Evolutionary conservation across 2,888 invertebrate species (phyloP).

Genomic region (Amblyteles armatorius): DNA sequence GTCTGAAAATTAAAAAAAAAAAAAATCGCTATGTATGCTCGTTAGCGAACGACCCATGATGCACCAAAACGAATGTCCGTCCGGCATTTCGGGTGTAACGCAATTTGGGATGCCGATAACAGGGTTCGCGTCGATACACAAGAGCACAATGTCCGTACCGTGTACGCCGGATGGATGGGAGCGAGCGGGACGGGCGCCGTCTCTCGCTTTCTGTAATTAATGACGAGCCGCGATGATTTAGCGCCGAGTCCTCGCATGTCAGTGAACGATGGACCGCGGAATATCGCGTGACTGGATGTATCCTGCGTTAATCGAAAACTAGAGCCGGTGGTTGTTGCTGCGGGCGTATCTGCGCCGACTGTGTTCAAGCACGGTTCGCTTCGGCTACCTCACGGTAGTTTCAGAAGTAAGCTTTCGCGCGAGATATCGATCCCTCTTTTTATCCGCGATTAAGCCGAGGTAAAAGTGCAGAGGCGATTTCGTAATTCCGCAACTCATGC

Average conservation of each 20-base stretch:
- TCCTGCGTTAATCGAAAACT: slow-evolving; percentile 45
- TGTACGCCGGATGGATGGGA: slow-evolving; percentile 52
- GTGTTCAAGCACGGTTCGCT: slow-evolving; percentile 6
- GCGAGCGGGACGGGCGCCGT: slow-evolving; percentile 58
- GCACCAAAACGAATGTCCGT: slow-evolving; percentile 39
- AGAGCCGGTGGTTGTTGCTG: slow-evolving; percentile 46
- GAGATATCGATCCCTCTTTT: slow-evolving; percentile 51
- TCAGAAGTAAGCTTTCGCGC: slow-evolving; percentile 7
- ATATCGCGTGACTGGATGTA: slow-evolving; percentile 75
- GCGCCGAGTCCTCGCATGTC: slow-evolving; percentile 69
- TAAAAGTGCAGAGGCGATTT: slow-evolving; percentile 16
- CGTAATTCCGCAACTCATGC: slow-evolving; percentile 8
- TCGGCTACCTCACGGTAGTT: slow-evolving; percentile 17
- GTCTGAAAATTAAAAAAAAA: background rate
- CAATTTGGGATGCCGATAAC: slow-evolving; percentile 63
- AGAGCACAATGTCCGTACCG: slow-evolving; percentile 12
- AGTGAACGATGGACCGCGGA: slow-evolving; percentile 67
- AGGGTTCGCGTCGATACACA: slow-evolving; percentile 5
- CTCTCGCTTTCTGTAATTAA: slow-evolving; percentile 77
- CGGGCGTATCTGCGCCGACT: slow-evolving; percentile 3
- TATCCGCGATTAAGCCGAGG: slow-evolving; percentile 42
- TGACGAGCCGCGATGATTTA: slow-evolving; percentile 77
- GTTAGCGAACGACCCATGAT: slow-evolving; percentile 26
- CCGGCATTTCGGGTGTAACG: slow-evolving; percentile 61
- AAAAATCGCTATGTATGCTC: background rate